Conservation (phyloP, 2,888 invertebrate species). For the Allophyes oxyacanthae region DNA sequence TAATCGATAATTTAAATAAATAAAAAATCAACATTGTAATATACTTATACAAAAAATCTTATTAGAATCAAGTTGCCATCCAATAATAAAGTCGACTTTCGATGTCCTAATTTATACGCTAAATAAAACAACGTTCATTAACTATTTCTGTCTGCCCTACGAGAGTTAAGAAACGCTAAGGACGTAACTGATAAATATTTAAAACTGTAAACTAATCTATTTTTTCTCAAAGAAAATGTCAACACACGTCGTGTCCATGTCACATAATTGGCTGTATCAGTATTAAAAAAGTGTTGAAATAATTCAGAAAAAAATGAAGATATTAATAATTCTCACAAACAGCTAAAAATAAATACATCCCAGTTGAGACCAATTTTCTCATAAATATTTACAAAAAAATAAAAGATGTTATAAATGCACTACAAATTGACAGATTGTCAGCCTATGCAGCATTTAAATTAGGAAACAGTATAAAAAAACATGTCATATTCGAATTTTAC, state of each 20-base stretch:
- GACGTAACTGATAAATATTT: constrained; percentile 13
- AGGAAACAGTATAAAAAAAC: no score
- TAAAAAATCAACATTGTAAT: no score
- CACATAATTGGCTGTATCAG: constrained; percentile 5
- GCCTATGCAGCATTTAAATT: no score
- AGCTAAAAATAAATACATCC: no score
- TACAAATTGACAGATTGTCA: no score
- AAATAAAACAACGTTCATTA: constrained; percentile 12
- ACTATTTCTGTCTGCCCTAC: constrained; percentile 34
- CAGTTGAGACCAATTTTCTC: no score
- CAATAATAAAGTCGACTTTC: no score
- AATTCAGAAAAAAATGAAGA: constrained; percentile 5
- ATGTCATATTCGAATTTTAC: no score
- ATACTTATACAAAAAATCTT: not conserved
- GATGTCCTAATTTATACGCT: not conserved
- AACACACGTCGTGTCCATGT: constrained; percentile 25
- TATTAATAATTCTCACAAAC: constrained; percentile 22
- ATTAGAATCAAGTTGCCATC: not conserved
- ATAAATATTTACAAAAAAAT: no score
- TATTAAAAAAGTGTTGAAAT: constrained; percentile 5
- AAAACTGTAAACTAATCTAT: constrained; percentile 21
- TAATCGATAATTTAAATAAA: no score
- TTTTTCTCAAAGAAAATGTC: constrained; percentile 21
- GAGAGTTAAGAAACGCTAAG: constrained; percentile 21
- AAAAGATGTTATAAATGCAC: no score